Conservation (phyloP, 2,888 invertebrate genomes). For the Noctua fimbriata region DNA sequence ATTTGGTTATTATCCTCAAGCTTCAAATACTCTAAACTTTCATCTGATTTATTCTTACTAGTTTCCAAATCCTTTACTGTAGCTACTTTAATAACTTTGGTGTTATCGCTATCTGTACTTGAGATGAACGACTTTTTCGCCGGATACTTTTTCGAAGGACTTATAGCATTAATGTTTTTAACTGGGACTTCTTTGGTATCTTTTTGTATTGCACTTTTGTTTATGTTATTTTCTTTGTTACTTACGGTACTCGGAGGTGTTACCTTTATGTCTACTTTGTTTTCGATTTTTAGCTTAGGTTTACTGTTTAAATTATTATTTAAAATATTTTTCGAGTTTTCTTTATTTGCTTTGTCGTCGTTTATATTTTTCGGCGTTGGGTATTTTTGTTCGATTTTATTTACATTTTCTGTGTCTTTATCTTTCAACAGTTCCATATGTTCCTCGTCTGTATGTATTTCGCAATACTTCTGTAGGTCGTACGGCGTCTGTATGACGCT, state of each 20-base stretch:
- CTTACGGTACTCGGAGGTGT: slow-evolving; percentile 75
- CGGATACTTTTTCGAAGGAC: slow-evolving; percentile 88
- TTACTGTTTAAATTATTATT: slow-evolving; percentile 68
- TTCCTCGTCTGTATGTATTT: slow-evolving; percentile 87
- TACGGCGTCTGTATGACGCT: slow-evolving; percentile 89
- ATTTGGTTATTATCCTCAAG: slow-evolving; percentile 87
- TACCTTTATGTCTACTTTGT: slow-evolving; percentile 74
- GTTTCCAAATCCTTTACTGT: slow-evolving; percentile 88
- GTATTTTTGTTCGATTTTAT: slow-evolving; percentile 78
- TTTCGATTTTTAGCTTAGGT: slow-evolving; percentile 69
- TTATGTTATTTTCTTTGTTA: slow-evolving; percentile 79
- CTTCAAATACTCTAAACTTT: slow-evolving; percentile 87
- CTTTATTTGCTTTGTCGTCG: slow-evolving; percentile 75
- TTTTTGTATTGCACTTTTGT: slow-evolving; percentile 86
- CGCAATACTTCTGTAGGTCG: slow-evolving; percentile 88
- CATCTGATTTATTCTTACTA: slow-evolving; percentile 84
- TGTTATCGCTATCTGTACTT: slow-evolving; percentile 82
- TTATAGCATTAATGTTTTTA: slow-evolving; percentile 86
- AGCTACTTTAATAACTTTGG: slow-evolving; percentile 86
- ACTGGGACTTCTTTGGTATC: slow-evolving; percentile 87
- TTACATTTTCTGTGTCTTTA: slow-evolving; percentile 75
- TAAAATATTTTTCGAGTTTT: slow-evolving; percentile 73
- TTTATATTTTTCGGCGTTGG: slow-evolving; percentile 80
- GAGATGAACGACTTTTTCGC: slow-evolving; percentile 85
- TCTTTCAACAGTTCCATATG: slow-evolving; percentile 86